Base-by-base conservation (phyloP, 1,140 invertebrate genomes). In the Manduca sexta region DNA sequence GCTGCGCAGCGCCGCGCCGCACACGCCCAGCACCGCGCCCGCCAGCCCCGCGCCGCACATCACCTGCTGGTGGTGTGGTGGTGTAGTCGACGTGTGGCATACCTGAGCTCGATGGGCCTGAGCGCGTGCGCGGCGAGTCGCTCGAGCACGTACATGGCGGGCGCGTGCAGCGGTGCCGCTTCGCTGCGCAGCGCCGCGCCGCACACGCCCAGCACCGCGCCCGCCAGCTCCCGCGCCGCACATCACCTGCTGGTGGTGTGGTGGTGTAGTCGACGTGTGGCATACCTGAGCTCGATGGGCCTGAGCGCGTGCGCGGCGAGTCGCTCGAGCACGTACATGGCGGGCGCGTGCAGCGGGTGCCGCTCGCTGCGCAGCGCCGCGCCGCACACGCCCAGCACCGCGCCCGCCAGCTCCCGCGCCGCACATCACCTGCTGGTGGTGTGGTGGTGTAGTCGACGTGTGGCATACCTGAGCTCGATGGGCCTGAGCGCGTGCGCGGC, bases 381-480 rank as follows among this genome's bases (percentile, higher is more conserved):
- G 2, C 21, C 21, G 21, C 21, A 26, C 21, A 26, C 21, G 21
- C 21, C 21, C 21, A 26, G 21, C 21, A 18, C 8, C 13, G 35
- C 18, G 37, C 14, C 21, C 21, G 21, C 21, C 21, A 26, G 86
- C 55, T 95, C 90, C 95, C 47, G 97, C 88, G 12, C 99, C 92
- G 33, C 99, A 86, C 46, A 94, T 96, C 82, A 98, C 92, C 87
- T 99, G 97, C 80, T 99, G 97, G 87, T 99, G 99, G 37, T 96
- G 90, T 79, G 8, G 0, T 26, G 21, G 8, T 26, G 1, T 21
- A 5, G 8, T 0, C 21, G 8, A 8, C 21, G 21, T 26, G 21
- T 21, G 21, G 21, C 21, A 8, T 26, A 26, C 21, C 21, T 3
- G 0, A 26, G 21, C 8, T 26, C 21, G 21, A 5, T 3, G 4